phyloP scores from a whole-genome alignment of 92 coral and sea anemone species.

The Porites divaricata region DNA sequence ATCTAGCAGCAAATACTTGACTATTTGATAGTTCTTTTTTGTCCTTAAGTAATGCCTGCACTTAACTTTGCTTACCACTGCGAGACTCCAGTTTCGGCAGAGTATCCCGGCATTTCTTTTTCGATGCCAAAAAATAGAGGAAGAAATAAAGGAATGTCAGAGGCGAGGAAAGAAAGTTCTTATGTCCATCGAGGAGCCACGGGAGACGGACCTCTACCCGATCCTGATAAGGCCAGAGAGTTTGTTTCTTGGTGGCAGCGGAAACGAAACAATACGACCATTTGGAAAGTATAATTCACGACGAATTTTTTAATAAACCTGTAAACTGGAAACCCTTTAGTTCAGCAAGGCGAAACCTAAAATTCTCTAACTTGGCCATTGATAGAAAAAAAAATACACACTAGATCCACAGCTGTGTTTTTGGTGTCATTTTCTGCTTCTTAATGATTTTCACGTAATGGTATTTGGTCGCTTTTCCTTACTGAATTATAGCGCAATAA shows the following conservation, averaged over 20 bases:
- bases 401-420: not conserved
- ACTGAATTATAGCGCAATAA: slow-evolving; percentile 15
- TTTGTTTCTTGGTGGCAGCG: slow-evolving; percentile 59
- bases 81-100: slow-evolving; percentile 38
- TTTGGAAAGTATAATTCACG: slow-evolving; percentile 15
- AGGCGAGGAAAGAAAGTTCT: slow-evolving; percentile 67
- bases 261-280: slow-evolving; percentile 25
- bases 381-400: too few species aligned
- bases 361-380: not conserved
- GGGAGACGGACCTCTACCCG: slow-evolving; percentile 36
- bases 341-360: too few species aligned
- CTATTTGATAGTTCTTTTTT: not conserved
- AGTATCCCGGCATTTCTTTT: slow-evolving; percentile 42
- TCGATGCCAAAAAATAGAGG: slow-evolving; percentile 61
- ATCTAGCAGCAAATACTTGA: too few species aligned
- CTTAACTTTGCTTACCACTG: slow-evolving; percentile 55
- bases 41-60: slow-evolving; percentile 46
- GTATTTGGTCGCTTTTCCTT: too few species aligned
- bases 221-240: slow-evolving; percentile 13
- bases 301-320: too few species aligned
- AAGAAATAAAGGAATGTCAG: slow-evolving; percentile 70
- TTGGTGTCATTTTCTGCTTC: slow-evolving; percentile 2
- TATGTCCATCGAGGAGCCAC: slow-evolving; percentile 79
- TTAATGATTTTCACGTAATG: too few species aligned
- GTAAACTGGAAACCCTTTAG: too few species aligned